Conservation (phyloP, 2,113 vertebrate species). For the Genyomyrus donnyi region DNA sequence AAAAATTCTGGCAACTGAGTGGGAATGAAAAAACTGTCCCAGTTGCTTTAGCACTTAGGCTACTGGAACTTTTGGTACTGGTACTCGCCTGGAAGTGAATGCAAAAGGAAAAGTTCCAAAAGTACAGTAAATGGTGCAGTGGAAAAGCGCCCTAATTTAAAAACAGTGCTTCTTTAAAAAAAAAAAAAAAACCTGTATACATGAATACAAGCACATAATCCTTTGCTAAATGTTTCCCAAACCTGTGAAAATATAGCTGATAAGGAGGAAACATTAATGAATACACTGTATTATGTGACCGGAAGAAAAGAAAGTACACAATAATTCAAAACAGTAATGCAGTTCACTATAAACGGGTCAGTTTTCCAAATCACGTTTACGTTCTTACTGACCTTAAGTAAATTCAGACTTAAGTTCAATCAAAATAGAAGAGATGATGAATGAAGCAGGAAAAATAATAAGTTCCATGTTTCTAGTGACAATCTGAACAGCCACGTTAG, state of each 20-base stretch:
- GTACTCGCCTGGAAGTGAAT: background rate
- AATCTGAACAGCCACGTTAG: background rate
- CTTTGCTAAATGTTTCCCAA: background rate
- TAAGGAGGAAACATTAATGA: background rate
- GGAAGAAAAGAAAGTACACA: background rate
- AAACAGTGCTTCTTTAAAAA: background rate
- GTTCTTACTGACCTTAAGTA: background rate
- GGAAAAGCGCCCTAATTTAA: background rate
- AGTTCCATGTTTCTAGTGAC: background rate
- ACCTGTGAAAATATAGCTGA: background rate
- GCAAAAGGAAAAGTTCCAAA: background rate
- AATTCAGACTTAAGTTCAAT: background rate
- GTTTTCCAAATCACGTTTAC: background rate
- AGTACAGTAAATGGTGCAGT: background rate
- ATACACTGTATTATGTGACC: background rate
- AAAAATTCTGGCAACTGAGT: background rate
- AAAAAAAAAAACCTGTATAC: too few relatives aligned
- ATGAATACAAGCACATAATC: background rate
- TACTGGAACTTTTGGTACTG: background rate
- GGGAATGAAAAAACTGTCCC: background rate
- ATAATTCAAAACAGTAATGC: background rate
- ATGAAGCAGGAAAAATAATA: background rate
- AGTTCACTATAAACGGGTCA: background rate
- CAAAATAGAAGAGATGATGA: background rate
- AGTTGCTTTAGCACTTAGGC: background rate